Conservation (phyloP, 1,140 invertebrate genomes). For the Tetramorium parvispinum region DNA sequence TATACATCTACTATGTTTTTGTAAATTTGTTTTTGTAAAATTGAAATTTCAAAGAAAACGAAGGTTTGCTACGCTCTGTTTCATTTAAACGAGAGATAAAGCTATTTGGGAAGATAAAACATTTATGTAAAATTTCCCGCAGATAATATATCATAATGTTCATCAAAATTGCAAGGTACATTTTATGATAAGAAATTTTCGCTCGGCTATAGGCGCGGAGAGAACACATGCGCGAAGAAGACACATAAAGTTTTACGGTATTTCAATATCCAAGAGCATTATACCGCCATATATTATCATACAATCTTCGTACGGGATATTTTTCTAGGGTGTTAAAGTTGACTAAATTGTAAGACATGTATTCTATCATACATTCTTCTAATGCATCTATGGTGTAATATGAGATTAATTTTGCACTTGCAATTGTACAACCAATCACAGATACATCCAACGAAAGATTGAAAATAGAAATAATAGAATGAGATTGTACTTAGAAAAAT, state of each 20-base stretch:
- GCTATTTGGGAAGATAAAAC: not conserved
- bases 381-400: not conserved
- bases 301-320: not conserved
- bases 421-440: not conserved
- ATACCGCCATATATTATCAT: constrained; percentile 22
- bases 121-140: not conserved
- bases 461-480: not conserved
- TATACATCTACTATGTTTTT: not conserved
- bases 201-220: not conserved
- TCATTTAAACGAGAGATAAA: not conserved
- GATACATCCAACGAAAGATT: not conserved
- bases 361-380: constrained; percentile 43
- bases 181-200: constrained; percentile 14
- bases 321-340: not conserved
- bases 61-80: not conserved
- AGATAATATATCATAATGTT: constrained; percentile 2
- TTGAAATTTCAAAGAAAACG: not conserved
- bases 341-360: not conserved
- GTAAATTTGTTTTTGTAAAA: not conserved
- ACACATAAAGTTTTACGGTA: constrained; percentile 31
- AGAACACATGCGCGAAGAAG: not conserved
- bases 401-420: not conserved
- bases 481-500: not conserved
- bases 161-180: constrained; percentile 22
- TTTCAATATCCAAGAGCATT: constrained; percentile 59